Evolutionary conservation across 2,888 invertebrate species (phyloP).

Genomic region (Clanis bilineata): DNA sequence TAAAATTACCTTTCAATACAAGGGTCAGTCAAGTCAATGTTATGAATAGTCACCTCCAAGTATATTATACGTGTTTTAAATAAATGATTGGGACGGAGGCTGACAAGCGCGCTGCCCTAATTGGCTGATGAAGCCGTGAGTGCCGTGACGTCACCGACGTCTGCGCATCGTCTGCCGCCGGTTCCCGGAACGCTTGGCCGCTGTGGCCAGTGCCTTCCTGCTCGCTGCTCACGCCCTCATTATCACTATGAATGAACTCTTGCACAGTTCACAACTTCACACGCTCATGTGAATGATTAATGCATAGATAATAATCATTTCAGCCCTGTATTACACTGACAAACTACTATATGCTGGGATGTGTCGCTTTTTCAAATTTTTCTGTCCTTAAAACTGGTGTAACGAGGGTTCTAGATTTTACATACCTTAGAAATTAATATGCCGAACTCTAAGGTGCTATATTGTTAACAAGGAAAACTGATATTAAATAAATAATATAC

Average conservation of each 20-base stretch:
- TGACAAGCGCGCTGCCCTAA: constrained; percentile 59
- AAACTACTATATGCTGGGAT: too few species aligned
- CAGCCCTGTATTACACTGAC: background rate
- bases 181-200: constrained; percentile 73
- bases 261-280: constrained; percentile 32
- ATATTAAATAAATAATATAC: background rate
- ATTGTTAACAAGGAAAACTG: background rate
- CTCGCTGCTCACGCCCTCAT: constrained; percentile 56
- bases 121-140: constrained; percentile 64
- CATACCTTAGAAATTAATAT: too few species aligned
- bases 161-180: constrained; percentile 72
- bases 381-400: too few species aligned
- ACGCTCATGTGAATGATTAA: constrained; percentile 36
- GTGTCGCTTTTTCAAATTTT: too few species aligned
- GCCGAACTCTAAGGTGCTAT: background rate
- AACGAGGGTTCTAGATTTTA: too few species aligned
- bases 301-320: constrained; percentile 8
- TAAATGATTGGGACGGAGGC: constrained; percentile 43
- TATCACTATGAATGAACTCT: constrained; percentile 64
- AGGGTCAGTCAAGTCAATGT: background rate
- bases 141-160: constrained; percentile 68
- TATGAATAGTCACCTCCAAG: constrained; percentile 16
- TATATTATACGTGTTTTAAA: constrained; percentile 25
- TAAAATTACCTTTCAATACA: background rate
- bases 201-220: constrained; percentile 66